Percentiles rank a stretch among this genome's conserved stretches.
phyloP scores from a whole-genome alignment of 2,888 invertebrate species.

The Temnothorax rugatulus region DNA sequence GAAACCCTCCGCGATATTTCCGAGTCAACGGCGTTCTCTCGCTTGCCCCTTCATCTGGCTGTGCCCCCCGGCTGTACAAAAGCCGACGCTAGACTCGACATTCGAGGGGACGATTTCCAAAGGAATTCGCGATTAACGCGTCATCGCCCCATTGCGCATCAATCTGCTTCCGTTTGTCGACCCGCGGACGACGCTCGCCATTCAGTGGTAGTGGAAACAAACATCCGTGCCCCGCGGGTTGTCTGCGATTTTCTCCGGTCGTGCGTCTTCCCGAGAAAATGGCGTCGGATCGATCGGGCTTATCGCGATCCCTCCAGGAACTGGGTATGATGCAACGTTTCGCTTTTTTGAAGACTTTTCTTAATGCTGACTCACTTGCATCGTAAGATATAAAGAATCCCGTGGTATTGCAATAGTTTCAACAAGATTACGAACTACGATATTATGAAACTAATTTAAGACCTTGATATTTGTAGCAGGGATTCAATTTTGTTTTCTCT shows the following conservation, averaged over 20 bases:
- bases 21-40: conserved; percentile 71
- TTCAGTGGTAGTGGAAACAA: conserved; percentile 46
- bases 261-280: conserved; percentile 49
- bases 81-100: conserved; percentile 55
- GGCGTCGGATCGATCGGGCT: conserved; percentile 51
- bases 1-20: conserved; percentile 72
- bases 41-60: conserved; percentile 61
- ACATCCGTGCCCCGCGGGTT: conserved; percentile 46
- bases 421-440: neutral
- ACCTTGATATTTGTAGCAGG: neutral
- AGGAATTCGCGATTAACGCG: conserved; percentile 67
- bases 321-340: conserved; percentile 30
- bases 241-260: conserved; percentile 52
- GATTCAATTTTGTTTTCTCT: neutral
- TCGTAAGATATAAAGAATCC: neutral
- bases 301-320: conserved; percentile 44
- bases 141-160: conserved; percentile 65
- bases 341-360: conserved; percentile 7
- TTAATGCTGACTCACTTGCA: conserved; percentile 17
- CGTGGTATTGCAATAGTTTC: neutral
- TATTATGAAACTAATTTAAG: neutral
- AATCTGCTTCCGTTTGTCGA: conserved; percentile 68
- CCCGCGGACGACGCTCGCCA: conserved; percentile 35
- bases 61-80: conserved; percentile 62
- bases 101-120: conserved; percentile 60